Base-by-base conservation (phyloP, 2,888 invertebrate genomes). In the Acrobasis consociella region DNA sequence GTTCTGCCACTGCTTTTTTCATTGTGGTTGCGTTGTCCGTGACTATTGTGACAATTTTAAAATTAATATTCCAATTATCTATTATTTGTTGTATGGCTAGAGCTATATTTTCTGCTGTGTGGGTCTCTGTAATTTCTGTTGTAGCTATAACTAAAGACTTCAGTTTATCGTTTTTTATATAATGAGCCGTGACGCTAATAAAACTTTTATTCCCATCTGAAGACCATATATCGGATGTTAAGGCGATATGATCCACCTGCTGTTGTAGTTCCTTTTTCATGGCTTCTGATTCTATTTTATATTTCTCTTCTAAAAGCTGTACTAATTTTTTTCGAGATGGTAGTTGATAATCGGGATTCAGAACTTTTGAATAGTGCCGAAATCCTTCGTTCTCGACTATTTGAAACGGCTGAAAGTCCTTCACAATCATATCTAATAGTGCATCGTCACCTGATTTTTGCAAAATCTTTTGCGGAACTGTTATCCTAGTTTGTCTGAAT, bases 1-100 rank as follows among this genome's bases (percentile, higher is more conserved):
- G 65, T 58, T 71, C 69, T 60, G 49, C 65, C 38, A 72, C 64
- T 9, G 74, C 72, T 63, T 69, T 72, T 39, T 39, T 39, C 39
- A 39, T 39, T 10, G 39, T 11, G 9, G 39, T 11, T 10, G 39
- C 39, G 11, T 10, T 11, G 11, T 10, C 11, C 9, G 39, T 39
- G 2, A 39, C 39, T 39, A 22, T 22, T 22, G 22, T 22, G 22
- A 22, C 22, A 22, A 22, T 22, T 22, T 22, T 22, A 22, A 22
- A 22, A 22, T 22, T 22, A 10, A 39, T 39, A 1, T 39, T 11
- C 39, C 39, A 39, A 9, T 39, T 9, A 11, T 39, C 39, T 11
- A 39, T 39, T 39, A 39, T 11, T 10, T 39, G 9, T 39, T 39
- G 39, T 39, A 39, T 39, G 11, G 39, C 39, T 11, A 39, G 11